phyloP scores from a whole-genome alignment of 2,797 vertebrate genomes.

The Pseudochromis fuscus region DNA sequence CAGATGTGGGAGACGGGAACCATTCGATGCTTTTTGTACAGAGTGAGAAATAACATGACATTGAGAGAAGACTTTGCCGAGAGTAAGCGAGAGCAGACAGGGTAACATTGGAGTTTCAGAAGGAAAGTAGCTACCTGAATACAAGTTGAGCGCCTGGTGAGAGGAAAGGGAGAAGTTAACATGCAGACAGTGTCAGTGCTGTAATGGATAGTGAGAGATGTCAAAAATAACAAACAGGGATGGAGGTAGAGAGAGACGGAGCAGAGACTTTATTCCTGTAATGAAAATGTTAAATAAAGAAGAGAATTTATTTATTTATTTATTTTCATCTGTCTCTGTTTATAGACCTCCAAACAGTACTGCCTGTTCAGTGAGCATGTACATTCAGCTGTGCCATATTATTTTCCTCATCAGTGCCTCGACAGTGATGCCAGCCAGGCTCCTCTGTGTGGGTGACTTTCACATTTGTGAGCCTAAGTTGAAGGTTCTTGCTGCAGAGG shows the following conservation, averaged over 20 bases:
- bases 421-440: slow-evolving; percentile 41
- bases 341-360: slow-evolving; percentile 22
- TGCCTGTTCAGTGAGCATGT: slow-evolving; percentile 19
- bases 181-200: slow-evolving; percentile 7
- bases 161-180: slow-evolving; percentile 1
- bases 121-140: not conserved
- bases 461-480: slow-evolving; percentile 37
- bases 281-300: slow-evolving; percentile 12
- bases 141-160: not conserved
- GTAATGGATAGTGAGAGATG: not conserved
- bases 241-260: not conserved
- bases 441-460: slow-evolving; percentile 62
- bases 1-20: not conserved
- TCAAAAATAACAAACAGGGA: not conserved
- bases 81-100: not conserved
- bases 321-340: slow-evolving; percentile 27
- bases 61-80: not conserved
- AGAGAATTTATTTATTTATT: not conserved
- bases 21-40: slow-evolving; percentile 3
- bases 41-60: not conserved
- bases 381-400: slow-evolving; percentile 32
- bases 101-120: not conserved
- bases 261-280: slow-evolving; percentile 8
- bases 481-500: slow-evolving; percentile 50
- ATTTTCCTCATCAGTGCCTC: slow-evolving; percentile 15